Evolutionary conservation across 2,797 vertebrate genomes (phyloP), one percentile per base, ranked within the genome.

Genomic region (Coregonus suidteri): DNA sequence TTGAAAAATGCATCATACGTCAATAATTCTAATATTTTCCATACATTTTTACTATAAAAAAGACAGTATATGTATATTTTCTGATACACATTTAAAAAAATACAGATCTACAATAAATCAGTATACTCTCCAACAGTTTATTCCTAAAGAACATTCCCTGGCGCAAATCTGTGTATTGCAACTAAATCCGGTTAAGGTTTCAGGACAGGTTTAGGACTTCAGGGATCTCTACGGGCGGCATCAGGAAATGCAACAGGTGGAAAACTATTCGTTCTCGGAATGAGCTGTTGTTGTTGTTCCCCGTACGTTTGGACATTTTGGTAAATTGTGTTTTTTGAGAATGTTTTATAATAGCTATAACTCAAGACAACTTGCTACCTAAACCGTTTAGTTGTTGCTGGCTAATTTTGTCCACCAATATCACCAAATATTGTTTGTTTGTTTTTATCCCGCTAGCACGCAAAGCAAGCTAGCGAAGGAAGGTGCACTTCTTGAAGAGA

Each of bases 241-340:
- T 89, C 92, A 91, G 92, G 93, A 92, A 93, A 92, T 89, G 89
- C 90, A 91, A 89, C 93, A 94, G 92, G 92, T 94, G 93, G 90
- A 91, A 16, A 76, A 84, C 73, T 77, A 37, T 67, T 4, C 70
- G 3, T 1, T 47, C 20, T 4, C 30, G 77, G 76, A 75, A 73
- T 84, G 83, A 84, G 1, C 82, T 0, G 70, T 3, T 77, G n/a
- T n/a, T 82, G 35, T 14, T 25, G 25, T 25, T 62, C 20, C 20
- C 35, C 6, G 80, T 87, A 13, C 84, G 13, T 66, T 59, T 18
- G 11, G 11, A 2, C 59, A 4, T 0, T 0, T 56, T 18, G 56
- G 18, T 18, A 1, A 37, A 34, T 5, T 25, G 53, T 20, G 7
- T 51, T 72, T 51, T 64, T 66, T 31, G 59, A 34, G 37, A 64